Evolutionary conservation across 2,113 vertebrate genomes (phyloP).

Genomic region (Ceyx margarethae): DNA sequence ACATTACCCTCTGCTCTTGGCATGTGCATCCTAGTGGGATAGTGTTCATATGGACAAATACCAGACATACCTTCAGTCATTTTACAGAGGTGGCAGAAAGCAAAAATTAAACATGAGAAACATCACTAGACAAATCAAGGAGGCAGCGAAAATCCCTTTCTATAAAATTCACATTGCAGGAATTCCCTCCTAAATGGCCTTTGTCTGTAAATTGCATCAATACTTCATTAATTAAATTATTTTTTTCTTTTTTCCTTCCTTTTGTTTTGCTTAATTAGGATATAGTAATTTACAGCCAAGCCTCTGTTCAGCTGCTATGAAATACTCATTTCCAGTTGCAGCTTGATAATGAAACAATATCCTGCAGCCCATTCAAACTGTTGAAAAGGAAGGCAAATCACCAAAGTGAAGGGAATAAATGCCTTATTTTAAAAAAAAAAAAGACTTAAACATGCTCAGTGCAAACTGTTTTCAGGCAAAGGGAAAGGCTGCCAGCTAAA

Average conservation of each 20-base stretch:
- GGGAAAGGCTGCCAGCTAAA: conserved; percentile 11
- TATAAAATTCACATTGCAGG: background rate
- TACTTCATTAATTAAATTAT: conserved; percentile 53
- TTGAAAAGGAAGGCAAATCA: conserved; percentile 35
- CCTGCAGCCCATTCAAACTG: conserved; percentile 33
- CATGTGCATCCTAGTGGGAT: too few relatives aligned
- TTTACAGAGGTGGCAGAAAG: background rate
- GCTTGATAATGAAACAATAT: conserved; percentile 45
- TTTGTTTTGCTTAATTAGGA: conserved; percentile 57
- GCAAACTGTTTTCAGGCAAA: conserved; percentile 33
- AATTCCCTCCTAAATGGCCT: background rate
- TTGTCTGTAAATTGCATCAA: conserved; percentile 24
- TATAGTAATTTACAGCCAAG: conserved; percentile 49
- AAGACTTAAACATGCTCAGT: background rate
- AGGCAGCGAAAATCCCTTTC: background rate
- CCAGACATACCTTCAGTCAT: background rate
- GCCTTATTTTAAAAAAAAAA: background rate
- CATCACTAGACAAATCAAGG: background rate
- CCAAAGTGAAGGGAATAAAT: conserved; percentile 4
- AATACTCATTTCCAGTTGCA: conserved; percentile 50
- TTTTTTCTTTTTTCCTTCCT: conserved; percentile 20
- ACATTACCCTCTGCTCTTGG: background rate
- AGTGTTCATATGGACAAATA: background rate
- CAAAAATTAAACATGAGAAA: background rate
- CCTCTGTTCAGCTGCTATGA: conserved; percentile 37